Conservation (phyloP, 2,113 vertebrate species). For the Pollimyrus isidori region DNA sequence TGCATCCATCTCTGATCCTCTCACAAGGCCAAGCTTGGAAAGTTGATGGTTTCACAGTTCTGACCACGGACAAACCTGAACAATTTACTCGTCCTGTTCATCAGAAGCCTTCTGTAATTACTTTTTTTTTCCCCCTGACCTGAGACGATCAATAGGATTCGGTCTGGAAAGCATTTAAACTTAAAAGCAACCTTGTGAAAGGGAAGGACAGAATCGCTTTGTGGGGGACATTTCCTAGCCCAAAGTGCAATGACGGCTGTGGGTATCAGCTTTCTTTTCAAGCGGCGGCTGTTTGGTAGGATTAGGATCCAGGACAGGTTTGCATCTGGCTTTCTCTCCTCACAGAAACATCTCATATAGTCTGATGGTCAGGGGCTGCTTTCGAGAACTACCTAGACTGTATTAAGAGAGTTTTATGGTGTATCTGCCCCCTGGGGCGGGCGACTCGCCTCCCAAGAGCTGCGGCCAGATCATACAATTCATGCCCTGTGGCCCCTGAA, state of each 20-base stretch:
- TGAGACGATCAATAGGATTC: conserved; percentile 18
- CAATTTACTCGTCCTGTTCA: neutral
- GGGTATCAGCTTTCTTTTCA: neutral
- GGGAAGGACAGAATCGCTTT: neutral
- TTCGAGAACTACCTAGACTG: neutral
- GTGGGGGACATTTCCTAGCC: neutral
- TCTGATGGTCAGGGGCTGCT: neutral
- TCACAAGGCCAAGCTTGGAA: neutral
- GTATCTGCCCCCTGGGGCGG: neutral
- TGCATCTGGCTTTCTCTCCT: neutral
- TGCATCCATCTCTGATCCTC: neutral
- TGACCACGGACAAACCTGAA: neutral
- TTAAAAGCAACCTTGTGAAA: conserved; percentile 2
- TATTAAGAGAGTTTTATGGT: neutral
- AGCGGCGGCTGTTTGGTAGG: neutral
- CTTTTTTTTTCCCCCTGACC: conserved; percentile 14
- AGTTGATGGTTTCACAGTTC: neutral
- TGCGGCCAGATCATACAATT: neutral
- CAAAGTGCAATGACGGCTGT: neutral
- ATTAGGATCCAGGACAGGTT: neutral
- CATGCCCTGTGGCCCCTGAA: neutral
- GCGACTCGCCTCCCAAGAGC: neutral
- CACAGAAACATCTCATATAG: neutral
- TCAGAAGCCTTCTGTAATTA: neutral
- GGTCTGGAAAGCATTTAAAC: conserved; percentile 18